A percentile compares a stretch with the other conserved stretches of the same genome.
These are phyloP conservation scores for Simalia tracyae DNA, from an alignment of 2,797 vertebrate species.

Conservation along the genomic window DNA sequence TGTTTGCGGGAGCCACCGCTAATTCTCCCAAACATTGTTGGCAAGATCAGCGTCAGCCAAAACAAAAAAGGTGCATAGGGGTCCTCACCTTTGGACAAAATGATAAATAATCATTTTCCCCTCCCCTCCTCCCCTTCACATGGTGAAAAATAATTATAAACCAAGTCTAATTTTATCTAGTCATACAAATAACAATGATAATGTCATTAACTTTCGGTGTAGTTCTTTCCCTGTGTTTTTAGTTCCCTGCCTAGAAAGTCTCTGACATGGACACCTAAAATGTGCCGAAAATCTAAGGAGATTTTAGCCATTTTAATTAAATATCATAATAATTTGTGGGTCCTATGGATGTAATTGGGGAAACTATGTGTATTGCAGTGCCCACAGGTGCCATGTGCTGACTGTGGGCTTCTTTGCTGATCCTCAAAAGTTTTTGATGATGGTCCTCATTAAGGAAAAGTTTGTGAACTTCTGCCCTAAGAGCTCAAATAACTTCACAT, in stretches of 20 bases:
- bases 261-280: background rate
- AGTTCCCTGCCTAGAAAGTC: background rate
- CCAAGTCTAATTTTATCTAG: background rate
- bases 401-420: background rate
- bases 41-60: background rate
- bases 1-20: background rate
- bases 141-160: background rate
- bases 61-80: background rate
- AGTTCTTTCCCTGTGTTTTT: background rate
- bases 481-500: background rate
- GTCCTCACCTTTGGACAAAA: background rate
- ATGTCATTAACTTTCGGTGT: background rate
- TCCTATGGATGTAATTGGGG: background rate
- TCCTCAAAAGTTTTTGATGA: background rate
- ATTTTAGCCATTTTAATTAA: background rate
- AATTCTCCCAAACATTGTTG: background rate
- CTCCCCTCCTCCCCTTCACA: background rate
- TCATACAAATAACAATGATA: background rate
- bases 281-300: background rate
- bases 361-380: background rate
- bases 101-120: background rate
- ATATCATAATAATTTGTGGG: background rate
- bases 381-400: background rate
- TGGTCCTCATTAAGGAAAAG: background rate
- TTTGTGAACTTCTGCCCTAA: background rate